Base-by-base conservation (phyloP, 2,888 invertebrate genomes). In the Eumacrocentrus americanus region DNA sequence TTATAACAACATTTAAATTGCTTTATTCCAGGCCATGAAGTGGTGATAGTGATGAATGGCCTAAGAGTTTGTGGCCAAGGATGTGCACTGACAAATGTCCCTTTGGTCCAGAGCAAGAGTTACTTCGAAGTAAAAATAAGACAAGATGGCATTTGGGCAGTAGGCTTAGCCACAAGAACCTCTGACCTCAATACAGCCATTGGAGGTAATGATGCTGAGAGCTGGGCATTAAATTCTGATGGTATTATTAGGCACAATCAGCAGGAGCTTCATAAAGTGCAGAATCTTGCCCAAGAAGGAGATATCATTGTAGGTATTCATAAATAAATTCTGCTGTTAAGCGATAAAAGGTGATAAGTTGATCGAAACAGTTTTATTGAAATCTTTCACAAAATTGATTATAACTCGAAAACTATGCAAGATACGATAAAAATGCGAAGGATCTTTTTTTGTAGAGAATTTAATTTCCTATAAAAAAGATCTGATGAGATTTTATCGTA, bases 61-160 rank as follows among this genome's bases (percentile, higher is more conserved):
- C 88, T 90, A 72, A 83, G 98, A 71, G 90, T 96, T 25, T 98
- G 98, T 83, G 99, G 99, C 1, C 92, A 94, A 0, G 99, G 99
- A 16, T 98, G 93, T 61, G 95, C 95, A 0, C 83, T 98, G 47
- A 94, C 95, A 9, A 97, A 93, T 76, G 95, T 95, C 5, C 98
- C 98, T 0, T 85, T 99, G 48, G 92, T 94, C 9, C 97, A 99
- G 82, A 95, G 96, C 74, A 99, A 99, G 83, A 92, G 97, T 2
- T 99, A 98, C 81, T 99, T 98, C 81, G 98, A 99, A 85, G 92
- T 98, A 4, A 98, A 98, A 83, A 84, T 99, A 58, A 98, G 98
- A 81, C 98, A 98, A 78, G 90, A 92, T 64, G 98, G 98, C 73
- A 87, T 90, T 34, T 99, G 98, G 98, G 95, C 95, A 1, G 87